phyloP scores from a whole-genome alignment of 2,888 invertebrate species.

The Pyrrhia umbra region DNA sequence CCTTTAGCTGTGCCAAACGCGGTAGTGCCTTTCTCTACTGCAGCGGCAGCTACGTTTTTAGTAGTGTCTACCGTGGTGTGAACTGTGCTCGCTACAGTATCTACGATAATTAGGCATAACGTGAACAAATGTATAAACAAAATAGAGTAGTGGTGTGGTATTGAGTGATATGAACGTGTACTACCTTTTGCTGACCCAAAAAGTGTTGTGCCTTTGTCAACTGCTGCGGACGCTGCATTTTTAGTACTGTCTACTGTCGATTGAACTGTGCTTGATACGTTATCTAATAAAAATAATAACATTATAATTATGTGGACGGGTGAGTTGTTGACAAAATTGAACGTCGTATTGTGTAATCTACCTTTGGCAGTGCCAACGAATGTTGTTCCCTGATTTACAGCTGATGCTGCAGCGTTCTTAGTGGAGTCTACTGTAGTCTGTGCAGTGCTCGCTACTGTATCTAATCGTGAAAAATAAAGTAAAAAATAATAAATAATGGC shows the following conservation, averaged over 20 bases:
- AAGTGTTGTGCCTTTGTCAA: slow-evolving; percentile 68
- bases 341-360: slow-evolving; percentile 42
- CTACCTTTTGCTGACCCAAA: slow-evolving; percentile 51
- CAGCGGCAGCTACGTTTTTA: slow-evolving; percentile 71
- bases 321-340: slow-evolving; percentile 1
- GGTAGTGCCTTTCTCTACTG: slow-evolving; percentile 72
- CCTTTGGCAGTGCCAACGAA: slow-evolving; percentile 72
- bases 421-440: slow-evolving; percentile 66
- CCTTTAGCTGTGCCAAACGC: slow-evolving; percentile 73
- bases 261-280: slow-evolving; percentile 66
- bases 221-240: slow-evolving; percentile 69
- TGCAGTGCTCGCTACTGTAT: slow-evolving; percentile 66
- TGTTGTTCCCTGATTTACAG: slow-evolving; percentile 69
- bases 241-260: slow-evolving; percentile 74
- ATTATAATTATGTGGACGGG: slow-evolving; percentile 4
- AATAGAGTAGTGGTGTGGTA: not conserved
- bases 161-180: slow-evolving; percentile 26
- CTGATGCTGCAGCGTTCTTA: slow-evolving; percentile 67
- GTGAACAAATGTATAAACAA: too few relatives aligned
- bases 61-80: slow-evolving; percentile 73
- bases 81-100: slow-evolving; percentile 69
- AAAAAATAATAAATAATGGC: too few relatives aligned
- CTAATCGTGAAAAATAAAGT: slow-evolving; percentile 51
- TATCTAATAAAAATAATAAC: slow-evolving; percentile 63
- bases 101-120: slow-evolving; percentile 22